Percentiles rank a stretch among this genome's conserved stretches.
These are phyloP conservation scores for Rotaria magnacalcarata DNA, from an alignment of 2,888 invertebrate genomes.

Conservation along the genomic window DNA sequence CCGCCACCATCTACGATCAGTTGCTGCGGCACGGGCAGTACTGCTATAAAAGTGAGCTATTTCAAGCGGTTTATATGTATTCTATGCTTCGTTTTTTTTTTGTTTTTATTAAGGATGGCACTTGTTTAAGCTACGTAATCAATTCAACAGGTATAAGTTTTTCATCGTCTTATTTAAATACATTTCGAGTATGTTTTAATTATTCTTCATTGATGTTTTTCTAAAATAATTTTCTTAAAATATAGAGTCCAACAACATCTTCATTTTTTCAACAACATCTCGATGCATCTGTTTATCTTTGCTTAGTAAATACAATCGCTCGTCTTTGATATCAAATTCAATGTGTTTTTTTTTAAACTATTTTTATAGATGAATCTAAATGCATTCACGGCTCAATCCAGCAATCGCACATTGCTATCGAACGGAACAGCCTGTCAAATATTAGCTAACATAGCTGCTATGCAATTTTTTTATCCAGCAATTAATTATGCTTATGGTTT, in stretches of 20 bases:
- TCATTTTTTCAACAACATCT: conserved; percentile 21
- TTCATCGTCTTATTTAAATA: not conserved
- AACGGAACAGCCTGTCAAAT: not conserved
- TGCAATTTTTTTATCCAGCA: not conserved
- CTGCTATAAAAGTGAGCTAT: no score
- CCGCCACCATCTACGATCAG: not conserved
- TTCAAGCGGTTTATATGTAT: no score
- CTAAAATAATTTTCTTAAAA: not conserved
- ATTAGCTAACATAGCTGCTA: not conserved
- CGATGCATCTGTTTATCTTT: not conserved
- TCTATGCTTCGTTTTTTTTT: not conserved
- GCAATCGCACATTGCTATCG: not conserved
- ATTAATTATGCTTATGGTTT: not conserved
- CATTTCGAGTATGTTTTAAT: not conserved
- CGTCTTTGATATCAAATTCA: no score
- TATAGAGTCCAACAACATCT: not conserved
- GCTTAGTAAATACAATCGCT: not conserved
- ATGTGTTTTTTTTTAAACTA: no score
- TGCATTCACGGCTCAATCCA: not conserved
- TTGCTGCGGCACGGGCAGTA: not conserved
- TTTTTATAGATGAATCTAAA: conserved; percentile 1
- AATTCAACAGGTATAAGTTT: not conserved
- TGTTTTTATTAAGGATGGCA: not conserved
- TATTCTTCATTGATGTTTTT: not conserved
- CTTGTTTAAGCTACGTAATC: not conserved